Evolutionary conservation across 2,113 vertebrate species (phyloP).

Genomic region (Cyanoderma ruficeps): DNA sequence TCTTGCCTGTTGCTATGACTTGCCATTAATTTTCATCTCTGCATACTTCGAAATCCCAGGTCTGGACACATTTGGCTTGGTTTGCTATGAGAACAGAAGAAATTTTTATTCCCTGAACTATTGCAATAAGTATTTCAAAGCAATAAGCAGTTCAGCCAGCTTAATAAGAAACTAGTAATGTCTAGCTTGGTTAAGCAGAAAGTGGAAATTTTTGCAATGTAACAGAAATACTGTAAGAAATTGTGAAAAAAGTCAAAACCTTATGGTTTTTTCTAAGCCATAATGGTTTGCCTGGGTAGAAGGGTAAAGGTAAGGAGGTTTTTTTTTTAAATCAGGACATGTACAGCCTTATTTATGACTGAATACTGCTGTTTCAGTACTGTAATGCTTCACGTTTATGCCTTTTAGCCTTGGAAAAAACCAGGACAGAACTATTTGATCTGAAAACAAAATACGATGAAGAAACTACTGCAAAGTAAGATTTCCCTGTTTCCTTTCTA

Average conservation of each 20-base stretch:
- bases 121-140: neutral
- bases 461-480: conserved; percentile 98
- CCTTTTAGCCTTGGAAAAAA: conserved; percentile 93
- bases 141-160: neutral
- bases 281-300: conserved; percentile 13
- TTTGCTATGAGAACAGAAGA: neutral
- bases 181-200: neutral
- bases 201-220: neutral
- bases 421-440: conserved; percentile 97
- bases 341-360: conserved; percentile 18
- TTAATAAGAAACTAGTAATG: neutral
- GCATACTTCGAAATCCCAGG: neutral
- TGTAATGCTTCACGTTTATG: conserved; percentile 59
- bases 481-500: conserved; percentile 20
- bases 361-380: neutral
- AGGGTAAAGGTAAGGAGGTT: neutral
- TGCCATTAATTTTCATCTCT: neutral
- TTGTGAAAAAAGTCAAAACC: neutral
- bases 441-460: conserved; percentile 99
- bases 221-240: neutral
- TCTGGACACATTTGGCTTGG: neutral
- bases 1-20: neutral
- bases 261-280: neutral
- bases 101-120: neutral
- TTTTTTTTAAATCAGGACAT: neutral